Base-by-base conservation (phyloP, 2,797 vertebrate genomes). In the Spea hammondii region DNA sequence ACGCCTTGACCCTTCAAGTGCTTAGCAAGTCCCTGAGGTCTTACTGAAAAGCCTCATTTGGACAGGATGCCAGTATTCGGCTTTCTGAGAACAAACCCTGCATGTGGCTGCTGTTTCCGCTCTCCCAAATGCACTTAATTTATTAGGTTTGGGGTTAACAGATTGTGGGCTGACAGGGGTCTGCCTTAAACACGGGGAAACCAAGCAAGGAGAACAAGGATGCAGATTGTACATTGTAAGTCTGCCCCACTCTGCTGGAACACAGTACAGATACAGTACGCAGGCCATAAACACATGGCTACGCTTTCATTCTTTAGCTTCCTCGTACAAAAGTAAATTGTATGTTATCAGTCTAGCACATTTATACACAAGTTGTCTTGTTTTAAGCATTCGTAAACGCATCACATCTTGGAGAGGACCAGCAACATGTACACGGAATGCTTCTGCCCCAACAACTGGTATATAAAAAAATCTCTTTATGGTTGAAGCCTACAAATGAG, bases 1-100 rank as follows among this genome's bases (percentile, higher is more conserved):
- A 80, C 68, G 57, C 57, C 44, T 59, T 76, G 73, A 76, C 73
- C 73, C 51, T 14, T 66, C 4, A 65, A 12, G 67, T 76, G 73
- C 45, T 74, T 71, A 71, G 76, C 64, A 65, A 14, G 66, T 80
- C 60, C 79, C 68, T 13, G 59, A 57, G 60, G 79, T 46, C 73
- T 60, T 62, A 54, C 59, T 60, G 47, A 70, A 70, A 62, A 64
- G 47, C 45, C 59, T 77, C 8, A 11, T 17, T 66, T 60, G 53
- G 74, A 76, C 68, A 76, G 68, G 68, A 80, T 80, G 68, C 67
- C 76, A 62, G 68, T 51, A 60, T 65, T 65, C 70, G 55, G 65
- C 46, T 65, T 76, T 65, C 51, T 64, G 14, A 71, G 68, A 4
- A 65, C 45, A 69, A 50, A 65, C 32, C 50, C 65, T 70, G 55